Conservation (phyloP, 2,113 vertebrate genomes). For the Phalacrocorax carbo region DNA sequence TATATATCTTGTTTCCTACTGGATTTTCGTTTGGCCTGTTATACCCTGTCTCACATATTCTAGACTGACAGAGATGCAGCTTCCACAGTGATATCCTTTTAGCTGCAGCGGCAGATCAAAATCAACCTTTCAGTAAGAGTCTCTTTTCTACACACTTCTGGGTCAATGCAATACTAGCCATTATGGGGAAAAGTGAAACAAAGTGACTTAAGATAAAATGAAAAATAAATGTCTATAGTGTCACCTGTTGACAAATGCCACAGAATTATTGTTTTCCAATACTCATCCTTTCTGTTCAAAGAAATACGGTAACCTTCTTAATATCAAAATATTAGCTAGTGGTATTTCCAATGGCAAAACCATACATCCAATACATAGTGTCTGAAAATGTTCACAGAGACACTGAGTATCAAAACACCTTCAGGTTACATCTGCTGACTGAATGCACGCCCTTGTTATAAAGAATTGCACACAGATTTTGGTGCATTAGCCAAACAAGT, state of each 20-base stretch:
- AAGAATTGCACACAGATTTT: not conserved
- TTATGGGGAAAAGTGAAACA: not conserved
- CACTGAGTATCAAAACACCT: not conserved
- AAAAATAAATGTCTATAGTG: not conserved
- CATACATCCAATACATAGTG: rapidly evolving
- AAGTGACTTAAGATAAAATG: not conserved
- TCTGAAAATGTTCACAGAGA: not conserved
- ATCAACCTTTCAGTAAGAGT: not conserved
- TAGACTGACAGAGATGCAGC: not conserved
- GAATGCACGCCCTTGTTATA: not conserved
- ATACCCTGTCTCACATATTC: not conserved
- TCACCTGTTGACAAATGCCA: not conserved
- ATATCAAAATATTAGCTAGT: not conserved
- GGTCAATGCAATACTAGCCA: not conserved
- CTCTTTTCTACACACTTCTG: not conserved
- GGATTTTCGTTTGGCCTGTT: not conserved
- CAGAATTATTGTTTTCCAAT: not conserved
- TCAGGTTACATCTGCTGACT: not conserved
- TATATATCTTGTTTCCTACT: not conserved
- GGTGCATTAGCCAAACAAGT: not conserved
- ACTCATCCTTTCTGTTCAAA: not conserved
- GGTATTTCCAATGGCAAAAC: not conserved
- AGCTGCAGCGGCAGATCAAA: not conserved
- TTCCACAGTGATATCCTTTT: not conserved
- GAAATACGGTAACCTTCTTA: not conserved